These are phyloP conservation scores for Clarias pachynema DNA, from an alignment of 2,797 vertebrate genomes.

Conservation along the genomic window DNA sequence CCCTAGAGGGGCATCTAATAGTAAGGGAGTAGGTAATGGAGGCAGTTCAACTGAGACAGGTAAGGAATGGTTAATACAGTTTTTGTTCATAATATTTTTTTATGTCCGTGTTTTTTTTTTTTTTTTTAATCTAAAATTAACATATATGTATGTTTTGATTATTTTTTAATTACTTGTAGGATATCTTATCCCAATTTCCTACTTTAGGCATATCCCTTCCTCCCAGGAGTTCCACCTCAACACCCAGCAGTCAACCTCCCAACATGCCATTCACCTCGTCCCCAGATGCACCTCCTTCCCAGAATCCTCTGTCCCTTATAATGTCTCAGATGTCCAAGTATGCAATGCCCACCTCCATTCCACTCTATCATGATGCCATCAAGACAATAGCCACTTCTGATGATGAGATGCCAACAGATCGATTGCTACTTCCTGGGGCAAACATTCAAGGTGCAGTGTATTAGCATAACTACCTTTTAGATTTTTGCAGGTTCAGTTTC, in stretches of 20 bases:
- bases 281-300: conserved; percentile 84
- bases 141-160: background rate
- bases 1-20: conserved; percentile 80
- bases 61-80: conserved; percentile 61
- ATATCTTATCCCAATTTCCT: conserved; percentile 17
- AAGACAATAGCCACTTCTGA: conserved; percentile 98
- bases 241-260: conserved; percentile 81
- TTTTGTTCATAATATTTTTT: no score
- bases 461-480: conserved; percentile 3
- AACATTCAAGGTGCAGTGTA: conserved; percentile 82
- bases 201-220: conserved; percentile 75
- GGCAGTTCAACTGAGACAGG: conserved; percentile 84
- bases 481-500: background rate
- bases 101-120: no score
- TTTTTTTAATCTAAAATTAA: no score
- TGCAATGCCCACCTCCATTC: conserved; percentile 96
- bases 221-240: conserved; percentile 85
- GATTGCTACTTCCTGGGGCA: conserved; percentile 87
- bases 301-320: conserved; percentile 96
- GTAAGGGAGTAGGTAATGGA: conserved; percentile 74
- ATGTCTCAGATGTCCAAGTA: conserved; percentile 99
- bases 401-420: conserved; percentile 91
- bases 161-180: background rate
- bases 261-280: conserved; percentile 89
- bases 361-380: conserved; percentile 98